Evolutionary conservation across 2,797 vertebrate genomes (phyloP).

Genomic region (Neosilurus hyrtlii): DNA sequence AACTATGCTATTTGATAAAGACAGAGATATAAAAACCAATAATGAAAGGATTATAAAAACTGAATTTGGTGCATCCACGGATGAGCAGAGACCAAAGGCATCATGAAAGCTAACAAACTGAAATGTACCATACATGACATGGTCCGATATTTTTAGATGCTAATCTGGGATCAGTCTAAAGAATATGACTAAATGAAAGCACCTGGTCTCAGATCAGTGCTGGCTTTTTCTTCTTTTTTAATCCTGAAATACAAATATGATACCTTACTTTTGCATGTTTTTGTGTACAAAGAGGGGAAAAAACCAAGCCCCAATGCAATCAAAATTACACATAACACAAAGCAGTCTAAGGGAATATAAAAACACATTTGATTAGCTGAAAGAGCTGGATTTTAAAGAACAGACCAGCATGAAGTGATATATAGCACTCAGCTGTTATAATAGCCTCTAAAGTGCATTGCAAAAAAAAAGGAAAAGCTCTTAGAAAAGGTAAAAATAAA

Average conservation of each 20-base stretch:
- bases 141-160: not conserved
- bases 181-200: not conserved
- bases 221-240: not conserved
- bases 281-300: not conserved
- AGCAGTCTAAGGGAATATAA: not conserved
- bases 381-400: constrained; percentile 15
- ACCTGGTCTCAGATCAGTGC: not conserved
- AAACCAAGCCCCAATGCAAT: not conserved
- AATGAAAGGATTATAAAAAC: constrained; percentile 47
- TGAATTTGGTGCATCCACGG: constrained; percentile 2
- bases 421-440: constrained; percentile 19
- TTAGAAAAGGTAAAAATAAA: constrained; percentile 11
- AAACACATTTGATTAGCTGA: constrained; percentile 13
- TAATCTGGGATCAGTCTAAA: not conserved
- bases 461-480: not conserved
- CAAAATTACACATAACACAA: constrained; percentile 10
- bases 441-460: constrained; percentile 27
- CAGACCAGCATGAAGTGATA: constrained; percentile 11
- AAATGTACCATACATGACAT: not conserved
- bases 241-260: not conserved
- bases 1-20: constrained; percentile 42
- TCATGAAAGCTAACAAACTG: not conserved
- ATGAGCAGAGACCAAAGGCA: constrained; percentile 12
- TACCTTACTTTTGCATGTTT: not conserved
- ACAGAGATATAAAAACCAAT: constrained; percentile 49